Base-by-base conservation (phyloP, 1,140 invertebrate genomes). In the Trichonephila clavata region DNA sequence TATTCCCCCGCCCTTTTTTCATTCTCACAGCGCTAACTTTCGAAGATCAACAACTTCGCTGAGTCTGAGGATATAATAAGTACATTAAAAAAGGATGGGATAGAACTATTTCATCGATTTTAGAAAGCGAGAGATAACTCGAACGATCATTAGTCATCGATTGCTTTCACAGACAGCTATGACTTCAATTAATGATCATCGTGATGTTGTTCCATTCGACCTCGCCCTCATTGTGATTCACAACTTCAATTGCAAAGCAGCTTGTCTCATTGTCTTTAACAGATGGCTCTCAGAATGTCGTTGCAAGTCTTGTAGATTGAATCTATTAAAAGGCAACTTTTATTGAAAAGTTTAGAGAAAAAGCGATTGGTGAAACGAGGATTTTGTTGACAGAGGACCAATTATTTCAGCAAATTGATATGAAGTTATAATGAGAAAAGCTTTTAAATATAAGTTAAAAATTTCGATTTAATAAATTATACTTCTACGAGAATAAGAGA, bases 121-220 rank as follows among this genome's bases (percentile, higher is more conserved):
- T 27, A 13, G 16, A 6, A 16, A 77, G 32, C 32, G 68, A 77
- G 68, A 77, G 68, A 27, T 3, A 27, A 77, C 16, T 50, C 50
- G 10, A 39, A 77, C 27, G 68, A 32, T 27, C 68, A 77, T 77
- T 77, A 77, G 68, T 27, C 24, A 14, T 32, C 16, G 68, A 77
- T 77, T 77, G 68, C 68, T 77, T 77, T 77, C 68, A 77, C 32
- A 16, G 68, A 77, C 68, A 77, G 68, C 68, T 77, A 77, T 77
- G 32, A 77, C 68, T 77, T 27, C 68, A 77, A 77, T 77, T 77
- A 77, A 77, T 77, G 68, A 24, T 77, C 18, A 27, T 39, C 68
- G 68, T 77, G 68, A 77, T 27, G 68, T 77, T 24, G 68, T 32
- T 32, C 27, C 16, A 10, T 32, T 32, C 24, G 27, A 14, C 68